Conservation (phyloP, 1,140 invertebrate species). For the Drosophila seguyi region DNA sequence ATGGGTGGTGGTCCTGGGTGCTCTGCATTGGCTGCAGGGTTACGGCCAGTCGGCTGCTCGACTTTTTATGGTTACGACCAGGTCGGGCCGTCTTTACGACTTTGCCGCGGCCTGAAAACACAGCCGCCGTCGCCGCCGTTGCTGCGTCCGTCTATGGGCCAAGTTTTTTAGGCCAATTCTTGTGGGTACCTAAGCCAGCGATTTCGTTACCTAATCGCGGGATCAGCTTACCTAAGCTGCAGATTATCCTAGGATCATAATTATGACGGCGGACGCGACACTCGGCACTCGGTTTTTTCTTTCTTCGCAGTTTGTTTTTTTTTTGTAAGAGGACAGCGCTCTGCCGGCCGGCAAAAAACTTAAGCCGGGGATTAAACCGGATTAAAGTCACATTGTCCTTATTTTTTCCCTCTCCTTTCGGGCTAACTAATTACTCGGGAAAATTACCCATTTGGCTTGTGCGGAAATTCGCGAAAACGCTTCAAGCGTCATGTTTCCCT, state of each 20-base stretch:
- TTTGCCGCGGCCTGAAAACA: constrained; percentile 18
- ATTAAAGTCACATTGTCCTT: constrained; percentile 79
- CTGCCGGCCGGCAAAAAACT: constrained; percentile 68
- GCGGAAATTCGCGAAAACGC: constrained; percentile 78
- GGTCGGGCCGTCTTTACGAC: constrained; percentile 60
- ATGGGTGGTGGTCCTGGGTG: constrained; percentile 30
- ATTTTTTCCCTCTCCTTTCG: constrained; percentile 69
- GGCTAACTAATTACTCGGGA: constrained; percentile 73
- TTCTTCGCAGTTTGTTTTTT: constrained; percentile 10
- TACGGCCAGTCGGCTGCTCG: constrained; percentile 63
- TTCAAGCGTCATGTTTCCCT: constrained; percentile 14
- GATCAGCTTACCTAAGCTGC: constrained; percentile 80
- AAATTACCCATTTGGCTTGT: constrained; percentile 76
- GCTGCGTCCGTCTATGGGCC: constrained; percentile 6
- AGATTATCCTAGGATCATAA: constrained; percentile 84
- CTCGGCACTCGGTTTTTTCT: constrained; percentile 62
- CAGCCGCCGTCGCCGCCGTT: not conserved
- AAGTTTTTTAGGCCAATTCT: constrained; percentile 76
- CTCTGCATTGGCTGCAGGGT: constrained; percentile 60
- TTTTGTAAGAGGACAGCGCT: constrained; percentile 15
- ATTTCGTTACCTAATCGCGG: constrained; percentile 80
- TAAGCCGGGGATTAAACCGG: constrained; percentile 82
- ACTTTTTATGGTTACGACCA: constrained; percentile 69
- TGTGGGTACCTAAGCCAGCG: constrained; percentile 79
- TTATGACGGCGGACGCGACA: constrained; percentile 75